phyloP scores from a whole-genome alignment of 2,797 vertebrate species.

The Peromyscus eremicus region DNA sequence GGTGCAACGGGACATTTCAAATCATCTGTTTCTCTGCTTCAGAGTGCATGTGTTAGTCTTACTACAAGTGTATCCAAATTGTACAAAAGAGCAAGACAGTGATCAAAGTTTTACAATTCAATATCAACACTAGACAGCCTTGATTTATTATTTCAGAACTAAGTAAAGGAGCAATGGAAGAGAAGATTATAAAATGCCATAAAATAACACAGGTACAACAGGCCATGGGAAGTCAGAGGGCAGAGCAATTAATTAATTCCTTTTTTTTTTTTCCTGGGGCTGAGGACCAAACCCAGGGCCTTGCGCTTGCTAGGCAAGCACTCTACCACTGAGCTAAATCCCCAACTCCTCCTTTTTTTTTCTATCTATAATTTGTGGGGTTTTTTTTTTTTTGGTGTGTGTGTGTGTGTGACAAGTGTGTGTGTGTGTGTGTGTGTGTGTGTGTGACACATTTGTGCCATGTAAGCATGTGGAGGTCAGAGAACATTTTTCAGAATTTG shows the following conservation, averaged over 20 bases:
- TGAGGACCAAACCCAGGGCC: too few species aligned
- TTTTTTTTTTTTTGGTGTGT: not conserved
- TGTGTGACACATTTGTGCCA: not conserved
- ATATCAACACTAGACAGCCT: not conserved
- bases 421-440: not conserved
- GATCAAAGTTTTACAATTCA: not conserved
- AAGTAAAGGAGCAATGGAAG: not conserved
- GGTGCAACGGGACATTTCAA: not conserved
- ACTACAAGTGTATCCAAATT: conserved; percentile 42
- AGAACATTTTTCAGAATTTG: not conserved
- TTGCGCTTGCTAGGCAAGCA: too few species aligned
- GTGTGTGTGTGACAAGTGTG: too few species aligned
- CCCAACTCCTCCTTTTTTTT: too few species aligned
- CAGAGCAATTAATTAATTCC: not conserved
- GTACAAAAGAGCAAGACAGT: conserved; percentile 22
- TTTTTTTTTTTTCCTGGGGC: too few species aligned
- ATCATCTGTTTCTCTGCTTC: conserved; percentile 1
- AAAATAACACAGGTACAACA: not conserved
- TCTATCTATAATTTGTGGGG: not conserved
- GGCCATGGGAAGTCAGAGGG: not conserved
- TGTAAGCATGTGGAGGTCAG: not conserved
- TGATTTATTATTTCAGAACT: conserved; percentile 16
- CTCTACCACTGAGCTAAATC: too few species aligned
- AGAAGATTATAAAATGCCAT: not conserved
- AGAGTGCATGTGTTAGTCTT: not conserved